Conservation (phyloP, 2,797 vertebrate genomes). For the Bradypodion pumilum region DNA sequence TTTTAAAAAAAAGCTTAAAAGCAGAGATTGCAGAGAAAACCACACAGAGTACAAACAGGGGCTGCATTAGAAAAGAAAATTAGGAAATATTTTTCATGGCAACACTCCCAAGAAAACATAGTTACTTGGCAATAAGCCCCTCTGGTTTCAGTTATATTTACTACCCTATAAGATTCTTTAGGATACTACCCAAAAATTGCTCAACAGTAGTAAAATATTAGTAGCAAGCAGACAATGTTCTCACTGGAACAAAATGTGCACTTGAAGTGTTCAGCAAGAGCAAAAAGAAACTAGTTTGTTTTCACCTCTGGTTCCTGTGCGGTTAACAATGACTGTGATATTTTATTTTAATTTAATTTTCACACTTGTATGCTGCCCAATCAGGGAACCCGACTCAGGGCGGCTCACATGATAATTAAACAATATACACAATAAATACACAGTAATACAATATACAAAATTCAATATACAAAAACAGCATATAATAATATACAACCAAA, state of each 20-base stretch:
- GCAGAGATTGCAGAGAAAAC: not conserved
- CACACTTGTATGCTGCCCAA: too few species aligned
- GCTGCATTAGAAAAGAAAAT: not conserved
- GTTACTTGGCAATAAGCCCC: not conserved
- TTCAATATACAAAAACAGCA: too few species aligned
- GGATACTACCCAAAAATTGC: not conserved
- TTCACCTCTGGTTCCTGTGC: not conserved
- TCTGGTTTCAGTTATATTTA: not conserved
- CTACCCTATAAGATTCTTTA: not conserved
- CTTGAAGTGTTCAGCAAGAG: not conserved
- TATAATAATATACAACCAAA: too few species aligned
- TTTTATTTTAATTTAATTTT: too few species aligned
- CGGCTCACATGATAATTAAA: too few species aligned
- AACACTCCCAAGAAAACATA: not conserved
- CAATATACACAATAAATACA: too few species aligned
- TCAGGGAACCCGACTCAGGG: too few species aligned
- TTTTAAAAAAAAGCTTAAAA: not conserved
- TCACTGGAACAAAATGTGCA: not conserved
- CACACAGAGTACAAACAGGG: not conserved
- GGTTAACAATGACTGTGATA: not conserved
- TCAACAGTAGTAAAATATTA: not conserved
- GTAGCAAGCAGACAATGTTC: not conserved
- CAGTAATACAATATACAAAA: too few species aligned
- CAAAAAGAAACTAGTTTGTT: not conserved
- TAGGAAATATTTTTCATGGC: not conserved